Percentiles rank a stretch among this genome's conserved stretches.
These are phyloP conservation scores for Drosophila sechellia DNA, from an alignment of 1,140 invertebrate species.

Conservation along the genomic window DNA sequence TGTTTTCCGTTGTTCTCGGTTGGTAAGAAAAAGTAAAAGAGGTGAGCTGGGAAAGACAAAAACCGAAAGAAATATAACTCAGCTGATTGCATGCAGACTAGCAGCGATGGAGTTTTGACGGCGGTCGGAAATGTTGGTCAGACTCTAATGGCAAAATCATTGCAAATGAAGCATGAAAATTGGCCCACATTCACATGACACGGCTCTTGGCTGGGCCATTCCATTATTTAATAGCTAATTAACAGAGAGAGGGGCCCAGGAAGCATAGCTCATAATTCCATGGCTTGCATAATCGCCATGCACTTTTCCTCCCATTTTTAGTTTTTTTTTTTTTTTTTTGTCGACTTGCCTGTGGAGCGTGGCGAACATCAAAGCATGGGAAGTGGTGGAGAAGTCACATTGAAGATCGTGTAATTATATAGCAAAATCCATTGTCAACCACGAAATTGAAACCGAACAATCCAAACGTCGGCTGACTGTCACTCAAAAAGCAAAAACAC, in stretches of 20 bases:
- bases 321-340: conserved; percentile 35
- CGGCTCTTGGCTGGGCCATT: conserved; percentile 37
- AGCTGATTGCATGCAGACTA: conserved; percentile 57
- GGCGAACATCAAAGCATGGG: conserved; percentile 73
- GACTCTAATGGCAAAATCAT: conserved; percentile 66
- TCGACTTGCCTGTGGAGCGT: conserved; percentile 74
- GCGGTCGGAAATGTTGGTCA: conserved; percentile 65
- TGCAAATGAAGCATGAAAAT: conserved; percentile 76
- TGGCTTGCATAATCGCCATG: conserved; percentile 70
- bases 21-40: conserved; percentile 32
- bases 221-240: conserved; percentile 79
- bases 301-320: conserved; percentile 54
- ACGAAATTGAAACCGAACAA: conserved; percentile 80
- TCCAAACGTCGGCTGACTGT: conserved; percentile 61
- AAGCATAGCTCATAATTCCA: conserved; percentile 71
- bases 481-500: conserved; percentile 19
- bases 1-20: conserved; percentile 38
- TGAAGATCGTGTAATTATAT: conserved; percentile 81
- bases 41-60: conserved; percentile 4
- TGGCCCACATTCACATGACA: conserved; percentile 70
- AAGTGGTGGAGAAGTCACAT: conserved; percentile 56
- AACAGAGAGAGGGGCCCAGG: conserved; percentile 48
- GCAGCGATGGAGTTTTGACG: conserved; percentile 33
- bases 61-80: conserved; percentile 10
- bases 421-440: conserved; percentile 80